phyloP scores from a whole-genome alignment of 2,113 vertebrate species.

The Nothoprocta pentlandii region DNA sequence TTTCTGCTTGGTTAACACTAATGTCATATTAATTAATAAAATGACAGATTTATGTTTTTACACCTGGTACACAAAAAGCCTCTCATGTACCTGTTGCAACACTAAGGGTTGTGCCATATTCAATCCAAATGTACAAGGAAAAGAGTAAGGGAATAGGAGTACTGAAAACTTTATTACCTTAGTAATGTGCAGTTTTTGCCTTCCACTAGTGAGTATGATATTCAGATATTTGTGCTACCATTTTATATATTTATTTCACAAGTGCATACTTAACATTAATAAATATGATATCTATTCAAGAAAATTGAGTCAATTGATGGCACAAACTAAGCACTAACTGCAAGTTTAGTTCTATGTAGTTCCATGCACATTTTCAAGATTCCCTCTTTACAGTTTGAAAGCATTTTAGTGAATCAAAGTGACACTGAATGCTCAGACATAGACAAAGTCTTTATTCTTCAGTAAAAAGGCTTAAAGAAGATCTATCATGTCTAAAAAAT shows the following conservation, averaged over 20 bases:
- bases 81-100: not conserved
- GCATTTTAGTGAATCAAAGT: not conserved
- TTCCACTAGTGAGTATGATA: not conserved
- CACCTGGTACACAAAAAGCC: not conserved
- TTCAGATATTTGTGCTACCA: rapidly evolving
- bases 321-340: not conserved
- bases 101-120: not conserved
- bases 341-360: not conserved
- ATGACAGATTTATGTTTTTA: not conserved
- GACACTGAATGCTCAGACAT: not conserved
- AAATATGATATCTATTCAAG: not conserved
- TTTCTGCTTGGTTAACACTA: not conserved
- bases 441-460: not conserved
- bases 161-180: not conserved
- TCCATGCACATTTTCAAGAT: not conserved
- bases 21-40: not conserved
- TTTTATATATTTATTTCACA: not conserved
- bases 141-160: not conserved
- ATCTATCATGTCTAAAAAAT: not conserved
- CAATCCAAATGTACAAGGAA: not conserved
- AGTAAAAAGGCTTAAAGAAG: not conserved
- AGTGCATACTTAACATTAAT: not conserved
- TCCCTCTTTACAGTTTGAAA: not conserved
- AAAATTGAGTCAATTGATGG: not conserved
- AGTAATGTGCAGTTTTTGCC: not conserved